Percentiles rank a stretch among this genome's conserved stretches.
These are phyloP conservation scores for Andrena flavipes DNA, from an alignment of 2,888 invertebrate species.

Conservation along the genomic window DNA sequence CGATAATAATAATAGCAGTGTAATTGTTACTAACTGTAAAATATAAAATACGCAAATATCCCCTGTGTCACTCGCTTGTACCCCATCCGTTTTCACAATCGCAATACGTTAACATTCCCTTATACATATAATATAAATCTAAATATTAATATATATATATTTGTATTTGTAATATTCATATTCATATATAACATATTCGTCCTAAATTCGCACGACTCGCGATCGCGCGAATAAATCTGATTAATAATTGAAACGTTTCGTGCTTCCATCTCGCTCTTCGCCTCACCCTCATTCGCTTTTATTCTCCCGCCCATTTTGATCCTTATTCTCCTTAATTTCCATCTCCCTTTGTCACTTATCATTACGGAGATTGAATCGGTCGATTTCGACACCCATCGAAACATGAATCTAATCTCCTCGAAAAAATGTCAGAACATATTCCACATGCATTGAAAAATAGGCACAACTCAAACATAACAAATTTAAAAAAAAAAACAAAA, in stretches of 20 bases:
- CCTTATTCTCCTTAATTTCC: not conserved
- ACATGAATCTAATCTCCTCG: too few relatives aligned
- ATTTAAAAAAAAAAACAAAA: too few relatives aligned
- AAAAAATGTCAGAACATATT: too few relatives aligned
- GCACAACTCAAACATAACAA: too few relatives aligned
- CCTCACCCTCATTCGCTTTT: not conserved
- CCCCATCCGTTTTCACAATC: conserved; percentile 54
- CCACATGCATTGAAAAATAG: too few relatives aligned
- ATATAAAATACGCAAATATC: conserved; percentile 42
- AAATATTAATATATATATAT: conserved; percentile 73
- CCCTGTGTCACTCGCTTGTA: conserved; percentile 58
- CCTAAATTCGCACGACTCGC: conserved; percentile 51
- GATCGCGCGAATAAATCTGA: conserved; percentile 43
- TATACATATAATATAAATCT: conserved; percentile 71
- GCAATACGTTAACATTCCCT: conserved; percentile 76
- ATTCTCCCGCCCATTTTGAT: not conserved
- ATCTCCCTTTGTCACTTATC: not conserved
- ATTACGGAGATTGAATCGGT: not conserved
- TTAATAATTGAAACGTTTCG: conserved; percentile 34
- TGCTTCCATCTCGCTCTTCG: not conserved
- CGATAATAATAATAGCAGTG: conserved; percentile 50
- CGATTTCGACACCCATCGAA: too few relatives aligned
- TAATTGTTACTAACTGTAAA: conserved; percentile 55
- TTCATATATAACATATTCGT: conserved; percentile 74
- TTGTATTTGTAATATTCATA: conserved; percentile 75